Evolutionary conservation across 2,888 invertebrate genomes (phyloP).

Genomic region (Germaria angustata): DNA sequence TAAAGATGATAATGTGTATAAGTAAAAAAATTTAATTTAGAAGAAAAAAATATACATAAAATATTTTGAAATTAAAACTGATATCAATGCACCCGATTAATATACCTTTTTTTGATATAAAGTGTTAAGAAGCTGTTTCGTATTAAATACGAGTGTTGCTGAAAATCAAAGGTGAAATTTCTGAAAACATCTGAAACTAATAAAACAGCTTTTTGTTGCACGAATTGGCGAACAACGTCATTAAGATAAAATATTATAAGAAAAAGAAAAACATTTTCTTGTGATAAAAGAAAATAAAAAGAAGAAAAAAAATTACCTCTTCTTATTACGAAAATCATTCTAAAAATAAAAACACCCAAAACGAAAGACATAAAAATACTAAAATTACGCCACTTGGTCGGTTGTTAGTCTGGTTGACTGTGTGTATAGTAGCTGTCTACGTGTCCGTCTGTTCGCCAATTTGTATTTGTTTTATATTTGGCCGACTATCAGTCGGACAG

Average conservation of each 20-base stretch:
- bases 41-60: slow-evolving; percentile 10
- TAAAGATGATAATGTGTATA: slow-evolving; percentile 45
- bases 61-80: neutral
- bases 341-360: slow-evolving; percentile 53
- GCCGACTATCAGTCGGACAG: slow-evolving; percentile 17
- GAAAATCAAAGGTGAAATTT: slow-evolving; percentile 24
- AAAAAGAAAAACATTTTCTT: neutral
- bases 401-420: slow-evolving; percentile 17
- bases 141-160: neutral
- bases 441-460: neutral
- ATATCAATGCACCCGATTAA: neutral
- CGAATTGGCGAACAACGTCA: slow-evolving; percentile 14
- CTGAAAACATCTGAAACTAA: neutral
- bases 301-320: slow-evolving; percentile 26
- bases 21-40: slow-evolving; percentile 14
- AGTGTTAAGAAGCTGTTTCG: slow-evolving; percentile 14
- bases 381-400: slow-evolving; percentile 29
- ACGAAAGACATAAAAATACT: slow-evolving; percentile 12
- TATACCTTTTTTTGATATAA: neutral
- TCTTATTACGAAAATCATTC: slow-evolving; percentile 38
- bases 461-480: neutral
- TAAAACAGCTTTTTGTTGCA: neutral
- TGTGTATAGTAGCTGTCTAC: neutral
- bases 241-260: slow-evolving; percentile 2
- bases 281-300: neutral